phyloP scores from a whole-genome alignment of 2,888 invertebrate species.

The Heteromyza rotundicornis region DNA sequence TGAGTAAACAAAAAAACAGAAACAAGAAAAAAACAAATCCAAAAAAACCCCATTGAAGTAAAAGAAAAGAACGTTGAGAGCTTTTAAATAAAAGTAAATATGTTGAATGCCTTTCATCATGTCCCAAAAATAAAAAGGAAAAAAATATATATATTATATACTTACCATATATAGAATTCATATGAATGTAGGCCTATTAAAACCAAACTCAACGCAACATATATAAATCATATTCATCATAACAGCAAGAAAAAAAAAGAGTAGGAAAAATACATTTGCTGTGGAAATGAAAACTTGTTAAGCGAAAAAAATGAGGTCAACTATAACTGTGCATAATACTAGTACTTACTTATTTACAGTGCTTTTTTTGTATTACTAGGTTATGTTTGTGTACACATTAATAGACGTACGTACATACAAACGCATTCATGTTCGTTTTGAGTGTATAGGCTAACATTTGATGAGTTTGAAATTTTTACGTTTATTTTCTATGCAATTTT shows the following conservation, averaged over 20 bases:
- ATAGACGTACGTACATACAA: not conserved
- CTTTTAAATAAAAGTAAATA: not conserved
- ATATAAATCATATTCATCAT: too few species aligned
- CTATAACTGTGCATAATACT: constrained; percentile 32
- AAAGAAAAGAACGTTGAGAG: not conserved
- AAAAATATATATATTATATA: not conserved
- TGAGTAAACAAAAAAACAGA: too few species aligned
- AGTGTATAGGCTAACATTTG: not conserved
- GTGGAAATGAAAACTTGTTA: constrained; percentile 32
- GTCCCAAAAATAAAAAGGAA: not conserved
- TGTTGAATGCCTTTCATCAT: not conserved
- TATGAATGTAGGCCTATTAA: not conserved
- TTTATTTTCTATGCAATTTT: too few species aligned
- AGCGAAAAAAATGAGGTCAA: constrained; percentile 47
- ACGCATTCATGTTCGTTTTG: not conserved
- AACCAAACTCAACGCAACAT: not conserved
- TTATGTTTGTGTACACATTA: not conserved
- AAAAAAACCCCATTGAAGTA: too few species aligned
- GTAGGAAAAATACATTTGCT: not conserved
- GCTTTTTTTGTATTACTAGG: too few species aligned
- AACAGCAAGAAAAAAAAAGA: not conserved
- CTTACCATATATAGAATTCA: not conserved
- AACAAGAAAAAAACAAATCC: too few species aligned
- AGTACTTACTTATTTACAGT: not conserved
- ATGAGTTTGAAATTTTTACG: not conserved